Conservation (phyloP, 2,113 vertebrate genomes). For the Emydocephalus ijimae region DNA sequence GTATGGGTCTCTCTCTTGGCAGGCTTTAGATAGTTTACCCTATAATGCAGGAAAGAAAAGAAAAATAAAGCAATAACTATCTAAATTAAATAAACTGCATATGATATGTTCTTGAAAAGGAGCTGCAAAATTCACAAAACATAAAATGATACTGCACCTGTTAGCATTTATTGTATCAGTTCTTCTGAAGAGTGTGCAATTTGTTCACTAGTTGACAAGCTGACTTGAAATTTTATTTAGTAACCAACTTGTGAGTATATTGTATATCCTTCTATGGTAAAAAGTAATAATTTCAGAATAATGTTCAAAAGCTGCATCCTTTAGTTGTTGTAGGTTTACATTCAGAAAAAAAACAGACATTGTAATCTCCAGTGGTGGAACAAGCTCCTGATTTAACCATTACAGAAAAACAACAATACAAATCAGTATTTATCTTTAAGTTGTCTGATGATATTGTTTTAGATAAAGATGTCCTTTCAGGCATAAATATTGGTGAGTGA, state of each 20-base stretch:
- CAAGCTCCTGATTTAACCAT: background rate
- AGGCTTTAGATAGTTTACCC: background rate
- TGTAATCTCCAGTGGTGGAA: background rate
- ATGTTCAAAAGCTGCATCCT: background rate
- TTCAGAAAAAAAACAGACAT: background rate
- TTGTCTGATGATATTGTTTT: background rate
- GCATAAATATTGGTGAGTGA: background rate
- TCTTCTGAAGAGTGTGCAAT: background rate
- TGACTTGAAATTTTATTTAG: background rate
- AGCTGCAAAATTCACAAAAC: conserved; percentile 13
- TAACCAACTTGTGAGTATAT: background rate
- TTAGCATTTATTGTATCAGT: background rate
- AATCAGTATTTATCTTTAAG: background rate
- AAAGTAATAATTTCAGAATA: background rate
- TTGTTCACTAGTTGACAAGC: rapidly evolving
- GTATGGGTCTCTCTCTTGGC: background rate
- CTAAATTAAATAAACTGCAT: conserved; percentile 6
- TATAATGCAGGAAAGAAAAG: background rate
- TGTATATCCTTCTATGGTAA: rapidly evolving
- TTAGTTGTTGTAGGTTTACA: background rate
- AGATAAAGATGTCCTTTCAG: background rate
- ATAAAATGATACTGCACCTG: background rate
- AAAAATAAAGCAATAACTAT: conserved; percentile 1
- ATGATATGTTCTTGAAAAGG: conserved; percentile 16
- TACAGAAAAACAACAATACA: background rate